Base-by-base conservation (phyloP, 1,140 invertebrate genomes). In the Zaprionus nigranus region DNA sequence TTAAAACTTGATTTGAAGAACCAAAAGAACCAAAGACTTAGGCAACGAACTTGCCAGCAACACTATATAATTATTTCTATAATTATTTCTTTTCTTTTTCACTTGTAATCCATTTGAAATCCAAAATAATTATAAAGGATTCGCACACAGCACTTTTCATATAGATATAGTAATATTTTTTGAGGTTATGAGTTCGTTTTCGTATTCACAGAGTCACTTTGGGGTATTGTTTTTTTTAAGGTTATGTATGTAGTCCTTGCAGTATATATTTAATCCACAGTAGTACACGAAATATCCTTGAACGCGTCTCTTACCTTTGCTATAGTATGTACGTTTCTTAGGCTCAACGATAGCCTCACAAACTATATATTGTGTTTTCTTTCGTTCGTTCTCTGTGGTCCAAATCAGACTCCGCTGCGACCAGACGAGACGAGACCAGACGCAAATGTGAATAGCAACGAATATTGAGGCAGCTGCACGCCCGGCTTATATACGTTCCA, bases 391-490 rank as follows among this genome's bases (percentile, higher is more conserved):
- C 81, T 69, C 67, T 71, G 63, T 78, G 90, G 82, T 65, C 79
- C 78, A 80, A 67, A 46, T 72, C 56, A 76, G 84, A 81, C 82
- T 81, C 78, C 81, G 75, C 53, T 80, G 75, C 68, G 62, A 70
- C 53, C 67, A 70, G 90, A 92, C 91, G 91, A 92, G 84, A 92
- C 88, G 75, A 88, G 80, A 88, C 87, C 84, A 92, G 82, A 90
- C 75, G 88, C 81, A 87, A 92, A 90, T 75, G 73, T 75, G 73
- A 71, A 71, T 71, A 75, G 73, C 73, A 75, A 75, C 73, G 73
- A 75, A 75, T 75, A 63, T 53, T 75, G 43, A 64, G 60, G 46
- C 73, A 59, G 67, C 67, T 43, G 73, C 43, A 64, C 67, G 58
- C 60, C 73, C 73, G 67, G 73, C 73, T 75, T 75, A 64, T 75